These are phyloP conservation scores for Rhadina sibilatrix DNA, from an alignment of 2,113 vertebrate genomes.

Conservation along the genomic window DNA sequence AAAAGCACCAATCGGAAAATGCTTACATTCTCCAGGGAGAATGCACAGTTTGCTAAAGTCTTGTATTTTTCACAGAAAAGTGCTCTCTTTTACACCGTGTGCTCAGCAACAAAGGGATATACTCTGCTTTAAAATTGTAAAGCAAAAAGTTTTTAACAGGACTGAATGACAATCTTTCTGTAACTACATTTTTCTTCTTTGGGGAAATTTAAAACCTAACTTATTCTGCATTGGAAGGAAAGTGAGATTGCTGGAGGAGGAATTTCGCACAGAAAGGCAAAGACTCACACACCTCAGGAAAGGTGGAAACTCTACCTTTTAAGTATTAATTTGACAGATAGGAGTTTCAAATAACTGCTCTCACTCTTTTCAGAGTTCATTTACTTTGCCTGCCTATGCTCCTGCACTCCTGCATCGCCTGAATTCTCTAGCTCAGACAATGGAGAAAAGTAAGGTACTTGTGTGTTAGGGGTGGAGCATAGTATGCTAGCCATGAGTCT, in stretches of 20 bases:
- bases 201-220: background rate
- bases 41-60: background rate
- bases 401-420: background rate
- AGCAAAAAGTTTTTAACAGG: constrained; percentile 1
- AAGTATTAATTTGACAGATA: background rate
- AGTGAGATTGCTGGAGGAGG: background rate
- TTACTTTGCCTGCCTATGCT: background rate
- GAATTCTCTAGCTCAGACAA: background rate
- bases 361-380: background rate
- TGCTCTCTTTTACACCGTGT: background rate
- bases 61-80: background rate
- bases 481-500: background rate
- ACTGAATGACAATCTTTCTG: background rate
- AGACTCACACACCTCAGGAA: background rate
- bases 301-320: background rate
- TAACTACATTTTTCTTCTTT: background rate
- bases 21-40: constrained; percentile 1
- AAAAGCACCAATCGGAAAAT: constrained; percentile 40
- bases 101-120: background rate
- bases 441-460: background rate
- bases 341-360: background rate
- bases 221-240: background rate
- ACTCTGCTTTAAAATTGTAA: background rate
- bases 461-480: background rate
- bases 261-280: background rate